These are phyloP conservation scores for Gymnarchus niloticus DNA, from an alignment of 2,113 vertebrate genomes.

Conservation along the genomic window DNA sequence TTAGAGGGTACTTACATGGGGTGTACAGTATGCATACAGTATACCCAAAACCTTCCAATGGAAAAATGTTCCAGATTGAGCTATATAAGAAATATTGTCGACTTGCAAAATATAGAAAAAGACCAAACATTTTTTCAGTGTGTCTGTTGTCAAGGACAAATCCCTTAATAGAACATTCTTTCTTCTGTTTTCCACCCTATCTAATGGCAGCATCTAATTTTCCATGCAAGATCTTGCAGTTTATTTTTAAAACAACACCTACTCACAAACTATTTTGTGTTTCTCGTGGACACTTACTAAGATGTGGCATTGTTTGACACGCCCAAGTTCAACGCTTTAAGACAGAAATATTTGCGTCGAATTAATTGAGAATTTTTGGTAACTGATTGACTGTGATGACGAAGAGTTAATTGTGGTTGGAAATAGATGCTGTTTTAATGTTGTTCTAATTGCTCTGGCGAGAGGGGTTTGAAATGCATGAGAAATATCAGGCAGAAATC, in stretches of 20 bases:
- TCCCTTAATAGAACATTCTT: neutral
- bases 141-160: neutral
- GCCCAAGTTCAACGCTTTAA: neutral
- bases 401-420: constrained; percentile 5
- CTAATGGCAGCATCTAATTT: neutral
- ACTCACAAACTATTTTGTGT: neutral
- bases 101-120: neutral
- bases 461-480: neutral
- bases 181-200: neutral
- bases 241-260: neutral
- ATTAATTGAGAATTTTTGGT: neutral
- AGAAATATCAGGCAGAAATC: constrained; percentile 4
- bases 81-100: neutral
- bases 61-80: neutral
- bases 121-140: neutral
- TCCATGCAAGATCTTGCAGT: neutral
- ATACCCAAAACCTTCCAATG: neutral
- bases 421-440: constrained; percentile 6
- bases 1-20: neutral
- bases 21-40: neutral
- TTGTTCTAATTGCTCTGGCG: neutral
- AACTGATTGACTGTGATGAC: neutral
- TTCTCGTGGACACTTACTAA: neutral
- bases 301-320: neutral
- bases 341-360: neutral